These are phyloP conservation scores for Macaria liturata DNA, from an alignment of 2,888 invertebrate genomes.

Conservation along the genomic window DNA sequence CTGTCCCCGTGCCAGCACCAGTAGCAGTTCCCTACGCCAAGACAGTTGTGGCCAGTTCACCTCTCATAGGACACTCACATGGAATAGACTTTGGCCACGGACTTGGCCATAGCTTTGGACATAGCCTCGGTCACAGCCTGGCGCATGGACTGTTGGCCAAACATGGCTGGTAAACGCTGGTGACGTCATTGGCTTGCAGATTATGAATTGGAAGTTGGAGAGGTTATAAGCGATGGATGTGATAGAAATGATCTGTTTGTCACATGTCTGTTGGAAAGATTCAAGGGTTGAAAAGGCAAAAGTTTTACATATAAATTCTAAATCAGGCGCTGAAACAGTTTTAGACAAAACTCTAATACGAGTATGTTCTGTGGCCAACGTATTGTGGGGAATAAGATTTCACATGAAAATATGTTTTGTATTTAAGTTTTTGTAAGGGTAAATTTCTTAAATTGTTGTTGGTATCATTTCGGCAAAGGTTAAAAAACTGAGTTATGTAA, in stretches of 20 bases:
- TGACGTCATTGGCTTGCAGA: slow-evolving; percentile 13
- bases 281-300: no score
- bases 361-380: slow-evolving; percentile 17
- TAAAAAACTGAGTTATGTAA: no score
- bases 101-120: slow-evolving; percentile 5
- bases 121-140: slow-evolving; percentile 3
- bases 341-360: slow-evolving; percentile 18
- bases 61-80: slow-evolving; percentile 36
- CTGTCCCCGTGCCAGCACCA: slow-evolving; percentile 66
- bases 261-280: no score
- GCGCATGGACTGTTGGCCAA: slow-evolving; percentile 18
- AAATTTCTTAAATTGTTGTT: no score
- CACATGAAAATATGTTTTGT: background rate
- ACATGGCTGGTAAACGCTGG: slow-evolving; percentile 10
- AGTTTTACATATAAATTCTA: background rate
- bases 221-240: no score
- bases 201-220: background rate
- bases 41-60: slow-evolving; percentile 39
- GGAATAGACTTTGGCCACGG: slow-evolving; percentile 17
- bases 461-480: no score
- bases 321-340: slow-evolving; percentile 19
- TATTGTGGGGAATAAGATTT: background rate
- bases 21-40: slow-evolving; percentile 53
- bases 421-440: background rate
- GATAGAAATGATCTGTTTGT: no score